phyloP scores from a whole-genome alignment of 2,797 vertebrate genomes.

The Amazonetta brasiliensis region DNA sequence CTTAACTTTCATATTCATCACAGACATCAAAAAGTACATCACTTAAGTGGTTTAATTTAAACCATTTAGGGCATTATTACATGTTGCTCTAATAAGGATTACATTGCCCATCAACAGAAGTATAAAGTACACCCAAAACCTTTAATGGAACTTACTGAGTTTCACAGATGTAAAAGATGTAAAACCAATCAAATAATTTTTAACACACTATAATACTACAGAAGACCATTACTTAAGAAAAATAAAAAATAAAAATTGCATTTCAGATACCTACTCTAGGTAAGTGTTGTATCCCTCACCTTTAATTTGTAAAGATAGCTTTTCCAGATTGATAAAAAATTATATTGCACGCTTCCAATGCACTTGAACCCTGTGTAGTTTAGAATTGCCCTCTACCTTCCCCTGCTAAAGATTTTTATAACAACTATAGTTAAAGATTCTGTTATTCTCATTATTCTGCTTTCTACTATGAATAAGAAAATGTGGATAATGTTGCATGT shows the following conservation, averaged over 20 bases:
- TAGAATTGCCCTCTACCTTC: not conserved
- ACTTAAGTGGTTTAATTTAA: not conserved
- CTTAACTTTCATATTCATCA: not conserved
- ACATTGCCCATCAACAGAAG: not conserved
- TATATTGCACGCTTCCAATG: not conserved
- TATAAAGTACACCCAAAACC: not conserved
- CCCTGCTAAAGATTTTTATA: not conserved
- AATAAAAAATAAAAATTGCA: not conserved
- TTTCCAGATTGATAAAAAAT: not conserved
- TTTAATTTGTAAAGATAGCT: not conserved
- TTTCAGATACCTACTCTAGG: not conserved
- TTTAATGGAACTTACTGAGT: not conserved
- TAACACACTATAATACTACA: not conserved
- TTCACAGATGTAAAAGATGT: not conserved
- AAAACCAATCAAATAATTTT: not conserved
- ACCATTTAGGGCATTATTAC: not conserved
- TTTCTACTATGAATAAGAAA: not conserved
- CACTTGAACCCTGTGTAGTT: not conserved
- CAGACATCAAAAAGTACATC: not conserved
- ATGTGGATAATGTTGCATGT: not conserved
- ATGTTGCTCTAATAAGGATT: accelerated
- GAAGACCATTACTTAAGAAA: not conserved
- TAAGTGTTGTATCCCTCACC: not conserved
- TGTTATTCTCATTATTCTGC: not conserved
- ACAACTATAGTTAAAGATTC: not conserved